Base-by-base conservation (phyloP, 2,113 vertebrate species). In the Machaerirhynchus nigripectus region DNA sequence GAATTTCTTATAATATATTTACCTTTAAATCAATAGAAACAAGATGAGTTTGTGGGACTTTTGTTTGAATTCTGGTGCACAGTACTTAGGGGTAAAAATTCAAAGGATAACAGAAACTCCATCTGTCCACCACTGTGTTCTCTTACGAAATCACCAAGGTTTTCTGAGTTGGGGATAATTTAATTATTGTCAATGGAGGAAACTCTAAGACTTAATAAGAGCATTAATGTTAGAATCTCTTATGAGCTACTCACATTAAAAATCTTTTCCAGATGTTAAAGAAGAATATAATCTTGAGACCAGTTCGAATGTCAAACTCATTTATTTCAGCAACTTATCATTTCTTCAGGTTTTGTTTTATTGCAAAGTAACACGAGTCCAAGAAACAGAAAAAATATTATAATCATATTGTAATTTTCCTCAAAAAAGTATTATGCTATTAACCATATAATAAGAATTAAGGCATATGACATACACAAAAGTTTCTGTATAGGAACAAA, bases 391-490 rank as follows among this genome's bases (percentile, higher is more conserved):
- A 52, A 2, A 71, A 84, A 22, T 0, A 16, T 31, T 63, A 21
- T 31, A 31, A 50, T 28, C 2, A 39, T 18, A 47, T 18, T 44
- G 7, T 28, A 71, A n/a, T n/a, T n/a, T n/a, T n/a, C n/a, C n/a
- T n/a, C n/a, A n/a, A n/a, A n/a, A 56, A 91, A 70, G 56, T 44
- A 69, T 44, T 69, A 69, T n/a, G 10, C 5, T 69, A n/a, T n/a
- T 61, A 8, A 28, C 4, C 18, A 24, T 13, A 19, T 16, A 28
- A 18, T 33, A 52, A 33, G 37, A 44, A 6, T 53, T 53, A 15
- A 31, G 33, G 4, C 2, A 11, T 28, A 4, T 42, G 15, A 30
- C 1, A 0, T 14, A 30, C 33, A 57, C 11, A 74, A 7, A 56
- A 28, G 37, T 11, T 47, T 23, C 23, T 57, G 2, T 22, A 57